phyloP scores from a whole-genome alignment of 2,113 vertebrate genomes.

The Lampris incognitus region DNA sequence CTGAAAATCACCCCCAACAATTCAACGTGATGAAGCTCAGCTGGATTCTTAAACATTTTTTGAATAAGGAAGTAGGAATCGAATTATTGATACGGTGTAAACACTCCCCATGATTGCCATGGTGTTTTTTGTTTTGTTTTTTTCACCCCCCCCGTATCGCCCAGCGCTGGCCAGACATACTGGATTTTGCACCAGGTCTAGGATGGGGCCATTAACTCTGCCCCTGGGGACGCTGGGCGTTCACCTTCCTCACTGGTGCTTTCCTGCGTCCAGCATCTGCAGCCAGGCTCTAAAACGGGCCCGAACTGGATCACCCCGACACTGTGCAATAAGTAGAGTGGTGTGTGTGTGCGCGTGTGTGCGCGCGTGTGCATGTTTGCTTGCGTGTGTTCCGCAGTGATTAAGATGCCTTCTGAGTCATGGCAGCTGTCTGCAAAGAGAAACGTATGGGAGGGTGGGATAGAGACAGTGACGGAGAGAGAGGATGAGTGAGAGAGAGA shows the following conservation, averaged over 20 bases:
- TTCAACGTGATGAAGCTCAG: too few relatives aligned
- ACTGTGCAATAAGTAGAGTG: not conserved
- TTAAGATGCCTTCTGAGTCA: constrained; percentile 71
- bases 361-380: not conserved
- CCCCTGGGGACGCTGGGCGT: constrained; percentile 33
- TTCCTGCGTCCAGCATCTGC: constrained; percentile 22
- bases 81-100: too few relatives aligned
- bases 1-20: too few relatives aligned
- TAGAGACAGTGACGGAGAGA: not conserved
- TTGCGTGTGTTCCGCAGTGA: constrained; percentile 49
- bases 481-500: constrained; percentile 3
- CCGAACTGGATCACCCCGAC: constrained; percentile 41
- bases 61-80: too few relatives aligned
- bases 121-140: too few relatives aligned
- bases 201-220: not conserved
- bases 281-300: not conserved
- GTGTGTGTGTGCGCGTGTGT: not conserved
- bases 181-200: too few relatives aligned
- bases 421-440: constrained; percentile 55
- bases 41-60: too few relatives aligned
- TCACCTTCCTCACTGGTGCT: constrained; percentile 21
- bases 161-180: too few relatives aligned
- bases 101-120: too few relatives aligned
- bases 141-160: too few relatives aligned
- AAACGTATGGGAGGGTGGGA: constrained; percentile 46